These are phyloP conservation scores for Idaea straminata DNA, from an alignment of 2,888 invertebrate genomes.

Conservation along the genomic window DNA sequence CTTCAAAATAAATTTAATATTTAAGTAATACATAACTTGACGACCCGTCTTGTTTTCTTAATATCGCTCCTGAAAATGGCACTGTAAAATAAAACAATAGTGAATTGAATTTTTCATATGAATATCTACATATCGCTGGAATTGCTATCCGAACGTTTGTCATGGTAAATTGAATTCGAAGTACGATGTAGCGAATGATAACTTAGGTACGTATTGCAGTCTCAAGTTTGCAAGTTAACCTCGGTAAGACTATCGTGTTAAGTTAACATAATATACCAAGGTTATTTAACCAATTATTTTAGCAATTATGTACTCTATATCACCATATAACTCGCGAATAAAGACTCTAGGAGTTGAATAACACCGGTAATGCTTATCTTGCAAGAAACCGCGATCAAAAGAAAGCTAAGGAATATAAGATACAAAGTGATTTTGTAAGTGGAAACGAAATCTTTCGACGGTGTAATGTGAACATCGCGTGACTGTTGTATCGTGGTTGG, in stretches of 20 bases:
- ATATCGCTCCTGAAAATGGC: background rate
- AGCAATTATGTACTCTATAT: background rate
- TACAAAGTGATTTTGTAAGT: slow-evolving; percentile 75
- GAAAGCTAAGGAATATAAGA: slow-evolving; percentile 46
- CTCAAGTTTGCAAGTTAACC: background rate
- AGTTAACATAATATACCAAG: background rate
- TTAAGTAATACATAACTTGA: slow-evolving; percentile 20
- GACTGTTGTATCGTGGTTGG: slow-evolving; percentile 53
- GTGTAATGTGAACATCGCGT: slow-evolving; percentile 73
- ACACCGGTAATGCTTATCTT: slow-evolving; percentile 12
- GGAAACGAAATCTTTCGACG: slow-evolving; percentile 69
- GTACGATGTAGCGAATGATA: background rate
- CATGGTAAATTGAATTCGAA: background rate
- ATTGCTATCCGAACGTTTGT: background rate
- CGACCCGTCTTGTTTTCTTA: slow-evolving; percentile 17
- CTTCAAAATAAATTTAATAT: slow-evolving; percentile 26
- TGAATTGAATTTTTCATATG: background rate
- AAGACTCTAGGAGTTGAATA: background rate
- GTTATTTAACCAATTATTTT: background rate
- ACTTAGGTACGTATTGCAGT: slow-evolving; percentile 8
- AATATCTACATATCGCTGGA: background rate
- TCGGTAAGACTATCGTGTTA: background rate
- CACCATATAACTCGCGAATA: background rate
- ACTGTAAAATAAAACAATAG: background rate
- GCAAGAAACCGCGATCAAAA: slow-evolving; percentile 18